These are phyloP conservation scores for Anastrepha ludens DNA, from an alignment of 1,140 invertebrate species.

Conservation along the genomic window DNA sequence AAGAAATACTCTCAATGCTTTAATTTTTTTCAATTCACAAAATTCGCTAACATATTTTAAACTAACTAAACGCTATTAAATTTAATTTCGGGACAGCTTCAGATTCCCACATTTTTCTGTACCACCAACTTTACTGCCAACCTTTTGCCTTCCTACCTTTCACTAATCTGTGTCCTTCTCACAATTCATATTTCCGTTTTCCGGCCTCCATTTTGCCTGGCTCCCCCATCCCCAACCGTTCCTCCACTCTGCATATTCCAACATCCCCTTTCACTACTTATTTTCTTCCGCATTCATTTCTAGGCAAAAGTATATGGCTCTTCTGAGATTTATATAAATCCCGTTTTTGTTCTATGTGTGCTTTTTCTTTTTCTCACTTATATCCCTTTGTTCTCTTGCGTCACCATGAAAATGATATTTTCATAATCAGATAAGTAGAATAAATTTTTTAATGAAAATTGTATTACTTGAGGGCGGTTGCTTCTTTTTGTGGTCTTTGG, in stretches of 20 bases:
- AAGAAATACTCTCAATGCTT: too few relatives aligned
- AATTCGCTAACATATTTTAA: too few relatives aligned
- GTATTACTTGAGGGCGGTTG: not conserved
- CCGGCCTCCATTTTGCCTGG: not conserved
- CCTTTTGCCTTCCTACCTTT: not conserved
- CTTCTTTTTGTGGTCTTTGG: not conserved
- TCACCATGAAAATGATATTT: constrained; percentile 33
- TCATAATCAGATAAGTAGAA: constrained; percentile 38
- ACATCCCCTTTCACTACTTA: not conserved
- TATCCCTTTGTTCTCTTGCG: not conserved
- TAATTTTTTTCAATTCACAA: too few relatives aligned
- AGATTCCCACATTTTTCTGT: too few relatives aligned
- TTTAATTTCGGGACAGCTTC: too few relatives aligned
- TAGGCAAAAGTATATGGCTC: not conserved
- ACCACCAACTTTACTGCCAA: not conserved
- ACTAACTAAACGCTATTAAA: too few relatives aligned
- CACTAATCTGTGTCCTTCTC: not conserved
- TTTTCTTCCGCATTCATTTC: not conserved
- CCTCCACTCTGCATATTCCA: not conserved
- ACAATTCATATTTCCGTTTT: not conserved
- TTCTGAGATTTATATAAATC: not conserved
- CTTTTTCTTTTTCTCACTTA: not conserved
- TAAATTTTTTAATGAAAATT: constrained; percentile 35
- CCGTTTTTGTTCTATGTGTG: not conserved
- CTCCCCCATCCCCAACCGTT: not conserved